Base-by-base conservation (phyloP, 1,140 invertebrate genomes). In the Drosophila simulans region DNA sequence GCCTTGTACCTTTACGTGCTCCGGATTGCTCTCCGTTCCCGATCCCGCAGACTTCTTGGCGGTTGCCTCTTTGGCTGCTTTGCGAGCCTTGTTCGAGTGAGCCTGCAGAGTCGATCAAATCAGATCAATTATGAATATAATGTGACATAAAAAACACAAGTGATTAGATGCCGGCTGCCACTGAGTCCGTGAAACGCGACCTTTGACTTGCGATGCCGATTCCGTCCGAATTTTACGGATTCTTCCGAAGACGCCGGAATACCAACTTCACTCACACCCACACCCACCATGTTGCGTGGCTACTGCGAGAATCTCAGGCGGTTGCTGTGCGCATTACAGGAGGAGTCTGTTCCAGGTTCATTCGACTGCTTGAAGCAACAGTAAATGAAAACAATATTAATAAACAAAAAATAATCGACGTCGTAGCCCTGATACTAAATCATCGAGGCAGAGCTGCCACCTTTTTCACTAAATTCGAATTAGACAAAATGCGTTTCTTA, bases 321-420 rank as follows among this genome's bases (percentile, higher is more conserved):
- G 13, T 25, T 25, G 3, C 13, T 64, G 25, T 25, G 25, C 12
- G 20, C 43, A 65, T 49, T 12, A 42, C 42, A 34, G 60, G 10
- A 15, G 13, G 20, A 8, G 31, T 45, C 15, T 15, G 40, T 46
- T n/a, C 1, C 12, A 35, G 12, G 17, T 39, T 39, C 8, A 13
- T 37, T 31, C 11, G 57, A 3, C 3, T 5, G 12, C 17, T 35
- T 39, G 12, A 37, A 39, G 27, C 15, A 55, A 49, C 75, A 45
- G 53, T 15, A 71, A 39, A 48, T 13, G 39, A 46, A 53, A 63
- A 27, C 69, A 54, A 43, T 60, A 49, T 59, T 57, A 56, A 52
- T 78, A 78, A 82, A 82, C 69, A 78, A 49, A 49, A 31, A 49
- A 31, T 10, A 31, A 49, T 49, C 46, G 46, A 15, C 4, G 31